phyloP scores from a whole-genome alignment of 2,797 vertebrate species.

The Sylvilagus floridanus region DNA sequence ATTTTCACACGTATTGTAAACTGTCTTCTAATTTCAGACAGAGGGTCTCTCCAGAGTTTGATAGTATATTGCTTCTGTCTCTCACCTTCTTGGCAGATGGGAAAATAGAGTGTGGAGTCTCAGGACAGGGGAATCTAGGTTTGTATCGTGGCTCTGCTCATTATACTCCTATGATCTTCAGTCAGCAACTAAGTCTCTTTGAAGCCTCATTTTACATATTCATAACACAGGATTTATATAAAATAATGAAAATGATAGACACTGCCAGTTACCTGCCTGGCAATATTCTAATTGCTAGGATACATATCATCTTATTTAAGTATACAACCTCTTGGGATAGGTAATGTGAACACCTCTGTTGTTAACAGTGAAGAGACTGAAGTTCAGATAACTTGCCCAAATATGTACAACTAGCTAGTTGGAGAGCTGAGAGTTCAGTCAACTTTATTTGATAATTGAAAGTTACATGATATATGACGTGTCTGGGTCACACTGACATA shows the following conservation, averaged over 20 bases:
- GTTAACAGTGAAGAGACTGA: constrained; percentile 15
- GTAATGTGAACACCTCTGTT: background rate
- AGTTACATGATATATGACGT: background rate
- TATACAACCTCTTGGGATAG: background rate
- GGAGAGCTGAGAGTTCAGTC: background rate
- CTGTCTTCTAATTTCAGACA: background rate
- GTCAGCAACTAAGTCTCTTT: background rate
- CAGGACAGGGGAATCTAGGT: background rate
- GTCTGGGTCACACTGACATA: background rate
- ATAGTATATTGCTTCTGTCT: background rate
- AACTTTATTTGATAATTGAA: background rate
- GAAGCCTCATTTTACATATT: constrained; percentile 25
- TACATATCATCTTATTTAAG: constrained; percentile 32
- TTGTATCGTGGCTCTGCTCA: background rate
- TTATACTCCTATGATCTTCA: background rate
- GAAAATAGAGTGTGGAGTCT: background rate
- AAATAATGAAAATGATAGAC: constrained; percentile 31
- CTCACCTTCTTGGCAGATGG: background rate
- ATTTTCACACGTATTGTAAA: constrained; percentile 38
- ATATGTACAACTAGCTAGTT: background rate
- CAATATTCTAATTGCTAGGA: background rate
- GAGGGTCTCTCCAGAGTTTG: background rate
- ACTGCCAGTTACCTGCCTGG: background rate
- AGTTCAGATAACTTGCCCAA: background rate
- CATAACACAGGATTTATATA: constrained; percentile 86